These are phyloP conservation scores for Brachionus sp. DNA, from an alignment of 1,140 invertebrate species.

Conservation along the genomic window DNA sequence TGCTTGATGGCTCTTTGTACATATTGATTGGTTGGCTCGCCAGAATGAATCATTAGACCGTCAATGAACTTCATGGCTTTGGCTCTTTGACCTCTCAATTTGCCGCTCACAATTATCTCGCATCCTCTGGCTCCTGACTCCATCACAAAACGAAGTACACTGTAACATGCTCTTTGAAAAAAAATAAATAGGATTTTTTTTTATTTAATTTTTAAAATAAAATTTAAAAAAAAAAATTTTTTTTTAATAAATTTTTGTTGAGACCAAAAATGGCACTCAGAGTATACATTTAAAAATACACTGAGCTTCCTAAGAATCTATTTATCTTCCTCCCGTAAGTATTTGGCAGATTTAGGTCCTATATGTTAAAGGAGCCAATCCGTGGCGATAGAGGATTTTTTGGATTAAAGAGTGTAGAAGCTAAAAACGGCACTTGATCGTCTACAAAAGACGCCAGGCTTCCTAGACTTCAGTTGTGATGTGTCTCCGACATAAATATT, in stretches of 20 bases:
- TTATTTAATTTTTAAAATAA: background rate
- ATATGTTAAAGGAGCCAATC: conserved; percentile 12
- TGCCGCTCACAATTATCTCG: conserved; percentile 97
- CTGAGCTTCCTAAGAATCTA: conserved; percentile 11
- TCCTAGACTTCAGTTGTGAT: background rate
- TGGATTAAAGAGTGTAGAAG: background rate
- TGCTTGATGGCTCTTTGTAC: conserved; percentile 95
- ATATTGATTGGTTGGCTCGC: conserved; percentile 96
- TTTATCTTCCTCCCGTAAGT: conserved; percentile 6
- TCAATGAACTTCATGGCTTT: conserved; percentile 99
- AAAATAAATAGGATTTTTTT: background rate
- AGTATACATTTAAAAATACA: background rate
- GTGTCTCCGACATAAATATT: background rate
- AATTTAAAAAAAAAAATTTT: background rate
- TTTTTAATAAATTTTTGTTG: background rate
- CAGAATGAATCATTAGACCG: conserved; percentile 99
- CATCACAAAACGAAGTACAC: conserved; percentile 98
- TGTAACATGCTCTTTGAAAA: conserved; percentile 82
- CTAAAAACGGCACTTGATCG: background rate
- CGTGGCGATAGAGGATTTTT: conserved; percentile 22
- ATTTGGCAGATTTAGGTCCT: conserved; percentile 40
- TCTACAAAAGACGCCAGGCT: background rate
- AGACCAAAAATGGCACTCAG: background rate
- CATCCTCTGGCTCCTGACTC: conserved; percentile 92
- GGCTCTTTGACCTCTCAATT: conserved; percentile 94